These are phyloP conservation scores for Halictus rubicundus DNA, from an alignment of 1,140 invertebrate species.

Conservation along the genomic window DNA sequence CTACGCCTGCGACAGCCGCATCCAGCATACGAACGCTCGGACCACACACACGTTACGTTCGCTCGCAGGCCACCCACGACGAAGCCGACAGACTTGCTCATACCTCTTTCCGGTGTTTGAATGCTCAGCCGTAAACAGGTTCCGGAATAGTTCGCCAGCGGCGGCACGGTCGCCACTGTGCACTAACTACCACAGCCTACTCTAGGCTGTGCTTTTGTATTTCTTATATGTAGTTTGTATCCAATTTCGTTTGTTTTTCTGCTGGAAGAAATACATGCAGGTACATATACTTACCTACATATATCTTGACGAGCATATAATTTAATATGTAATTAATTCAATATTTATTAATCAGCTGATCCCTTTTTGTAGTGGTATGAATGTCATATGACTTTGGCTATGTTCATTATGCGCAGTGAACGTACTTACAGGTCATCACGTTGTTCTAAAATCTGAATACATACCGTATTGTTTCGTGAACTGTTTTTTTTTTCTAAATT, in stretches of 20 bases:
- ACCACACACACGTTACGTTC: slow-evolving; percentile 67
- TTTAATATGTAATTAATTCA: background rate
- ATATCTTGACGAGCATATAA: background rate
- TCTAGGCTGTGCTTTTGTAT: too few species aligned
- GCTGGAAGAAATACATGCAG: background rate
- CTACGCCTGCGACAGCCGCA: slow-evolving; percentile 55
- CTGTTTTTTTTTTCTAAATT: background rate
- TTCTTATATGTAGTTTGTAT: too few species aligned
- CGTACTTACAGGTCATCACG: slow-evolving; percentile 31
- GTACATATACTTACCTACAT: too few species aligned
- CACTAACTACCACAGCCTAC: too few species aligned
- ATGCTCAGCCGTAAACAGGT: slow-evolving; percentile 34
- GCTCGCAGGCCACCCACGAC: slow-evolving; percentile 68
- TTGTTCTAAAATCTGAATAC: background rate
- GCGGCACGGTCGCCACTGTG: slow-evolving; percentile 10
- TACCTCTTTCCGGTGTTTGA: slow-evolving; percentile 60
- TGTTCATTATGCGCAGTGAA: slow-evolving; percentile 20
- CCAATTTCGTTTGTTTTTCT: background rate
- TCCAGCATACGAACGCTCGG: slow-evolving; percentile 59
- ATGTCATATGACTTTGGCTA: background rate
- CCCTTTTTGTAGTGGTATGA: slow-evolving; percentile 15
- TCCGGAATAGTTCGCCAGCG: slow-evolving; percentile 40
- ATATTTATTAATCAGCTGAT: slow-evolving; percentile 6
- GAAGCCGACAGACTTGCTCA: slow-evolving; percentile 54
- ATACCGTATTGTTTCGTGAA: background rate